Percentiles rank a stretch among this genome's conserved stretches.
Conservation (phyloP, 37 sponge, comb jelly and placozoan species). For the Halisarca cf. caerulea region DNA sequence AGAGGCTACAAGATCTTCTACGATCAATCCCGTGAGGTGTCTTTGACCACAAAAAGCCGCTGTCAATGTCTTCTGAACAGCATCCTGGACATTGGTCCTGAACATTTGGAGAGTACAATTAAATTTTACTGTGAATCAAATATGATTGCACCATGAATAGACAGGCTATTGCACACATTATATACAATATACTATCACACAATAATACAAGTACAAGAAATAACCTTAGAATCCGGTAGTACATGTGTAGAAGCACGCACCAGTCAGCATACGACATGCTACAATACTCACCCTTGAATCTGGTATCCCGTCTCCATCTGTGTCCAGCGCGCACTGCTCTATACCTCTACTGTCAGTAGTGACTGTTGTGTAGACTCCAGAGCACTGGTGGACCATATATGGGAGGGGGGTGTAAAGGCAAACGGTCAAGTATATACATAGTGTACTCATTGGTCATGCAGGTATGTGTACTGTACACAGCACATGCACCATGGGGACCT, state of each 20-base stretch:
- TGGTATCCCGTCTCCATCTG: conserved; percentile 19
- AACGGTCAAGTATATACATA: neutral
- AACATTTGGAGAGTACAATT: no score
- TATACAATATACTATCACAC: no score
- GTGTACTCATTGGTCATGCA: neutral
- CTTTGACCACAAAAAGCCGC: neutral
- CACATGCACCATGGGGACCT: no score
- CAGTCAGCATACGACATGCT: no score
- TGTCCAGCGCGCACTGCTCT: neutral
- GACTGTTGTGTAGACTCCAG: neutral
- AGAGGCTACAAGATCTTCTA: neutral
- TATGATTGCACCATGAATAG: no score
- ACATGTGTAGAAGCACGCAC: no score
- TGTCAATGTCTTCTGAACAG: neutral
- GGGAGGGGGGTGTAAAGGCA: neutral
- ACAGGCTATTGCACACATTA: no score
- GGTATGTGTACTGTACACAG: neutral
- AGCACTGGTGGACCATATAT: neutral
- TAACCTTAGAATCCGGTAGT: no score
- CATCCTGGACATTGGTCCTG: conserved; percentile 1
- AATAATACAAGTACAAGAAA: no score
- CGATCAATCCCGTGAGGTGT: neutral
- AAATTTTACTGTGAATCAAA: no score
- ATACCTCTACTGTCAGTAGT: neutral
- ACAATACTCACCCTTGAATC: neutral